Evolutionary conservation across 2,113 vertebrate genomes (phyloP), one percentile per base, ranked within the genome.

Genomic region (Halcyon senegalensis): DNA sequence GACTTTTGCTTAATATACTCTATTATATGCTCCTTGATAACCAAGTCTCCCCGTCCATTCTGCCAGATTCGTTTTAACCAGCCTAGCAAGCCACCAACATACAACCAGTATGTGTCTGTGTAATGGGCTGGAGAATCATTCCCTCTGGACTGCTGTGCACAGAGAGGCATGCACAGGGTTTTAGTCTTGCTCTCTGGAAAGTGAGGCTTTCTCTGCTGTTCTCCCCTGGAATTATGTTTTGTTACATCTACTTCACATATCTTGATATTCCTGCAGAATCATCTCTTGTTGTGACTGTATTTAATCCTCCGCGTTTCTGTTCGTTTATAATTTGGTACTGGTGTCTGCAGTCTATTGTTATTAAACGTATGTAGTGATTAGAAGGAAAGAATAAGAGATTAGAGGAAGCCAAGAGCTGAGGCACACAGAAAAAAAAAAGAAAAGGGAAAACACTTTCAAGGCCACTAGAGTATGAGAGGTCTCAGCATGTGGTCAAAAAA

Each of bases 341-440:
- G 75, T 89, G 91, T 94, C 95, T 90, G 89, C 83, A 68, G 94
- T 62, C 68, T 91, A 25, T 84, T 13, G 0, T 87, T 88, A 80
- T 80, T 69, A 60, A 79, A 87, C 3, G 7, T 80, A 31, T 4
- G 3, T 15, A 39, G 81, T 48, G 91, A 94, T 85, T 95, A 94
- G 48, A 69, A 88, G 78, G 51, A 74, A 82, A 95, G 92, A 91
- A 81, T 39, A 84, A 59, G 93, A 91, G 96, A 96, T 96, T 95
- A 97, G 87, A 82, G 73, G 44, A 74, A 95, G 87, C 48, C 53
- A 70, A 89, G 59, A 87, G 56, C 69, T 83, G 80, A 96, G 87
- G 76, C 91, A 74, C 60, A 77, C 7, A 60, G 18, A 7, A 7
- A 31, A 30, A 35, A 50, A 72, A 81, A 74, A 72, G 67, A 70